These are phyloP conservation scores for Gobio occitaniae DNA, from an alignment of 2,797 vertebrate species.

Conservation along the genomic window DNA sequence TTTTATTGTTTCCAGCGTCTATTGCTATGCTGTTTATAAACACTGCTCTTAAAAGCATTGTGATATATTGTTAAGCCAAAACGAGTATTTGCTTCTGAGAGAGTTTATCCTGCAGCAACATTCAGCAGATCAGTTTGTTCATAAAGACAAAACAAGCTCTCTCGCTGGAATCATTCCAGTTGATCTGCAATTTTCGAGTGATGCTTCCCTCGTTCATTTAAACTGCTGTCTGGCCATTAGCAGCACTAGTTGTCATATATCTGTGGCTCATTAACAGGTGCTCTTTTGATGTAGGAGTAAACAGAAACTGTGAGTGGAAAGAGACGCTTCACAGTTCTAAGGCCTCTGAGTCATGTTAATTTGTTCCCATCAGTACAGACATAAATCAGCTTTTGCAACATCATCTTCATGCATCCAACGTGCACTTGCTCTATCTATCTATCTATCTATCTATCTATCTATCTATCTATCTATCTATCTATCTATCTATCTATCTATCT, in stretches of 20 bases:
- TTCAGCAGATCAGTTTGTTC: background rate
- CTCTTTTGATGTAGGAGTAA: slow-evolving; percentile 28
- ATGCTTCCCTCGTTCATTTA: slow-evolving; percentile 62
- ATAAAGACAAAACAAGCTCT: background rate
- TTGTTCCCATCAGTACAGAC: slow-evolving; percentile 35
- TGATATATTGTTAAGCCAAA: background rate
- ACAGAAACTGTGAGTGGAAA: slow-evolving; percentile 8
- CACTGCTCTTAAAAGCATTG: slow-evolving; percentile 19
- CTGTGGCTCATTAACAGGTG: slow-evolving; percentile 28
- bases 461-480: background rate
- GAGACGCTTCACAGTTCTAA: slow-evolving; percentile 19
- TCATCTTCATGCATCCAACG: background rate
- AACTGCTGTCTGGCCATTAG: slow-evolving; percentile 17
- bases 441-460: background rate
- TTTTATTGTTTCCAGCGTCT: slow-evolving; percentile 22
- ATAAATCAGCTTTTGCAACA: slow-evolving; percentile 35
- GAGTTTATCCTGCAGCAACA: background rate
- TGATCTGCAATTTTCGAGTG: slow-evolving; percentile 6
- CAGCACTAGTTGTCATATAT: slow-evolving; percentile 18
- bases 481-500: background rate
- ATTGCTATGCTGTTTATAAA: background rate
- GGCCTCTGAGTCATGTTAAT: slow-evolving; percentile 36
- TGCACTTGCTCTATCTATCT: background rate
- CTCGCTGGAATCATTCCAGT: background rate
- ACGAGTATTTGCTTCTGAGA: background rate